Evolutionary conservation across 2,888 invertebrate genomes (phyloP), one percentile per base, ranked within the genome.

Genomic region (Pyrochroa serraticornis): DNA sequence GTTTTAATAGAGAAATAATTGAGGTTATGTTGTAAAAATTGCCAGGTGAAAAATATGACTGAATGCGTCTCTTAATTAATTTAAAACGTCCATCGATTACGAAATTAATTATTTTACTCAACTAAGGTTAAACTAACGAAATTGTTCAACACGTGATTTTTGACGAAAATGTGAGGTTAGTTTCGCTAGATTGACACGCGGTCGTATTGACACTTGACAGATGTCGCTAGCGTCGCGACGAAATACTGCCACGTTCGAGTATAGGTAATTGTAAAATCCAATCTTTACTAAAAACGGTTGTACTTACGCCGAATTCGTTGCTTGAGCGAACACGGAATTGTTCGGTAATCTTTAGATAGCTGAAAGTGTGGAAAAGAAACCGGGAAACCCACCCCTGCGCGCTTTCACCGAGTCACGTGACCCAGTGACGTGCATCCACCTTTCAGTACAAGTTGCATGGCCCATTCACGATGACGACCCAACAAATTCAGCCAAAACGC

Each of bases 401-500:
- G 67, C 72, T 72, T 72, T 72, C 71, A 68, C 71, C 46, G 14
- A 49, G 65, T 74, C 73, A 74, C 73, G 73, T 74, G 73, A 73
- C 60, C 61, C 36, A 47, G 63, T 64, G 59, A 60, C 64, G 61
- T 53, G 58, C 56, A 52, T 61, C 60, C 60, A 58, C 49, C 60
- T 66, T 57, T 60, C 58, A 47, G 59, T 62, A 52, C 49, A 60
- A 62, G 50, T 65, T 64, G 66, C 64, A 68, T 70, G 66, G 67
- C 66, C 64, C 88, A 88, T 78, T 88, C 77, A 76, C 69, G 76
- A 79, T 79, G 79, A 77, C 77, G 76, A 76, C 80, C 74, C 82
- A 77, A 70, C 77, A 79, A 74, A 78, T 74, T 70, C 79, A 78
- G 66, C 76, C 76, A 66, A 82, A 82, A 77, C 79, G 80, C 73